These are phyloP conservation scores for Pedetes capensis DNA, from an alignment of 2,113 vertebrate genomes.

Conservation along the genomic window DNA sequence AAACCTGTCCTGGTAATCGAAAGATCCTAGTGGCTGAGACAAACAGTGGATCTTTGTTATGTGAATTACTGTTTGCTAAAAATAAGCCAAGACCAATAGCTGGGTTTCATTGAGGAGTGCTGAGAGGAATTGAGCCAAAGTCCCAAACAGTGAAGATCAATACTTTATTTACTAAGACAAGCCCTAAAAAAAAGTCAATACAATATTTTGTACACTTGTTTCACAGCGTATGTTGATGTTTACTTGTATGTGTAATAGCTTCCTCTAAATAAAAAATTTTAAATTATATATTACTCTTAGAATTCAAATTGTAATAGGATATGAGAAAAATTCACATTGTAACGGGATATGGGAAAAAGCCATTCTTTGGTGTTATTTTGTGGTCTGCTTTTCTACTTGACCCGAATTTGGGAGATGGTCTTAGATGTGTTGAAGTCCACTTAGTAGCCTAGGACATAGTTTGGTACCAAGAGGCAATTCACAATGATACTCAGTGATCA, in stretches of 20 bases:
- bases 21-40: not conserved
- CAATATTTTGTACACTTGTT: conserved; percentile 41
- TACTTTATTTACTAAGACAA: conserved; percentile 69
- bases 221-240: conserved; percentile 38
- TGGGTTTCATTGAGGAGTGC: conserved; percentile 47
- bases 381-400: conserved; percentile 55
- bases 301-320: conserved; percentile 41
- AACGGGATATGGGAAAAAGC: conserved; percentile 41
- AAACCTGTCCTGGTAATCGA: not conserved
- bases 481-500: not conserved
- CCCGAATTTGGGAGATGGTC: conserved; percentile 52
- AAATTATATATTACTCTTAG: conserved; percentile 44
- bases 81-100: conserved; percentile 25
- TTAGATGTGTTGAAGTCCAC: conserved; percentile 37
- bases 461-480: not conserved
- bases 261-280: conserved; percentile 55
- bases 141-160: conserved; percentile 13
- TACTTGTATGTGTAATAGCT: not conserved
- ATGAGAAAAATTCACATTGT: conserved; percentile 30
- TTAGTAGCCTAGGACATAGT: not conserved
- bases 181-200: conserved; percentile 51
- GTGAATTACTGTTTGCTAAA: not conserved
- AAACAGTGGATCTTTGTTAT: conserved; percentile 42
- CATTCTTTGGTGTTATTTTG: not conserved
- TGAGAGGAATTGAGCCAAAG: conserved; percentile 20